These are phyloP conservation scores for Craniophora ligustri DNA, from an alignment of 2,888 invertebrate species.

Conservation along the genomic window DNA sequence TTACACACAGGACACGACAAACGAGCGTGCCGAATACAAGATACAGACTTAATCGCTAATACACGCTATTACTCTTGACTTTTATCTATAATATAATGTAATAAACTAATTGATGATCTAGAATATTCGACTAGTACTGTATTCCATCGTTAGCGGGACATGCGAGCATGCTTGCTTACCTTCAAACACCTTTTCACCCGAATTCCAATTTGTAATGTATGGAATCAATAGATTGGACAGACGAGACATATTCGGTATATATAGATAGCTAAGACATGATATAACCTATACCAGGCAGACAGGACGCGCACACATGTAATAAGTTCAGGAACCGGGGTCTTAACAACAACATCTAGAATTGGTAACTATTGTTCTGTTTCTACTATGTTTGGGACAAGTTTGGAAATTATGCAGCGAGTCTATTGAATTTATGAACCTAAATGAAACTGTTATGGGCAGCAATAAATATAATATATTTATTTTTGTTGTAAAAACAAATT, in stretches of 20 bases:
- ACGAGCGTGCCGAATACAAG: constrained; percentile 49
- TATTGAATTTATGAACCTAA: too few species aligned
- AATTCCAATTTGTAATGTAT: constrained; percentile 3
- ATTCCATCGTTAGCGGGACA: constrained; percentile 13
- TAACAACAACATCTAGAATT: constrained; percentile 15
- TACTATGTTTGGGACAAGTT: too few species aligned
- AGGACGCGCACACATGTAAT: constrained; percentile 38
- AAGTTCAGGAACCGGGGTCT: constrained; percentile 63
- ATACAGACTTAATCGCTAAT: constrained; percentile 23
- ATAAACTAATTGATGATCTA: constrained; percentile 21
- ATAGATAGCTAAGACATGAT: constrained; percentile 6
- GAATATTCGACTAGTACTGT: constrained; percentile 3
- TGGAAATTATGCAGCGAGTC: too few species aligned
- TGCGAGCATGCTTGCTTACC: constrained; percentile 51
- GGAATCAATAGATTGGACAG: constrained; percentile 4
- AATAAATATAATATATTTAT: too few species aligned
- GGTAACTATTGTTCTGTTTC: too few species aligned
- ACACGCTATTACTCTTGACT: constrained; percentile 27
- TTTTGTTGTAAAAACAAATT: too few species aligned
- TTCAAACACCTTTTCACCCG: constrained; percentile 12
- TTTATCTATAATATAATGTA: constrained; percentile 9
- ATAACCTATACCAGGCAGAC: constrained; percentile 25
- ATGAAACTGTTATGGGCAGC: too few species aligned
- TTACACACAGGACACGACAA: constrained; percentile 49
- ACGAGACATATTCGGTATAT: constrained; percentile 21